Evolutionary conservation across 2,113 vertebrate species (phyloP).

Genomic region (Tiliqua scincoides): DNA sequence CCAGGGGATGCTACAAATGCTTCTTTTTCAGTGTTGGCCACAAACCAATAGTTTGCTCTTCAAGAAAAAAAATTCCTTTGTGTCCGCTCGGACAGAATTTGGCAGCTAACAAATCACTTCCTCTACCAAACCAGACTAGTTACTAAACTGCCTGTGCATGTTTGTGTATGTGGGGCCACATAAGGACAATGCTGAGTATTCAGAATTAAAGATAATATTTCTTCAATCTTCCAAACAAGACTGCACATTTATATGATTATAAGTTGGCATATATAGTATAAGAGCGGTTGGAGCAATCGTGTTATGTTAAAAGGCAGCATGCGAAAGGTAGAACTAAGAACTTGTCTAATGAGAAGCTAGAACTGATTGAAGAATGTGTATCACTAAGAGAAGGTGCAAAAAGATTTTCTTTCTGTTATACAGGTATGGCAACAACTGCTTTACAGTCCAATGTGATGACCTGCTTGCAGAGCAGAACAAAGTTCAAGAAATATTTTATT

Average conservation of each 20-base stretch:
- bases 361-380: not conserved
- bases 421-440: no score
- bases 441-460: no score
- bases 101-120: slow-evolving; percentile 58
- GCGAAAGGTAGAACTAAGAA: not conserved
- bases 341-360: not conserved
- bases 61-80: slow-evolving; percentile 31
- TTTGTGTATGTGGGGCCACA: slow-evolving; percentile 41
- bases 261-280: not conserved
- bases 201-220: not conserved
- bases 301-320: not conserved
- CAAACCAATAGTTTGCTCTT: slow-evolving; percentile 41
- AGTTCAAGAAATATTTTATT: no score
- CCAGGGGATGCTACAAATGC: not conserved
- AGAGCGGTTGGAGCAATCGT: no score
- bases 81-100: slow-evolving; percentile 45
- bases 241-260: not conserved
- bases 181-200: slow-evolving; percentile 37
- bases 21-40: slow-evolving; percentile 27
- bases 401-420: no score
- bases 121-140: slow-evolving; percentile 58
- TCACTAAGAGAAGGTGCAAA: no score
- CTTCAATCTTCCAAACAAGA: not conserved
- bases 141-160: slow-evolving; percentile 65
- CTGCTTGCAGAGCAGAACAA: no score